Evolutionary conservation across 2,797 vertebrate species (phyloP), one percentile per base, ranked within the genome.

Genomic region (Nasua narica): DNA sequence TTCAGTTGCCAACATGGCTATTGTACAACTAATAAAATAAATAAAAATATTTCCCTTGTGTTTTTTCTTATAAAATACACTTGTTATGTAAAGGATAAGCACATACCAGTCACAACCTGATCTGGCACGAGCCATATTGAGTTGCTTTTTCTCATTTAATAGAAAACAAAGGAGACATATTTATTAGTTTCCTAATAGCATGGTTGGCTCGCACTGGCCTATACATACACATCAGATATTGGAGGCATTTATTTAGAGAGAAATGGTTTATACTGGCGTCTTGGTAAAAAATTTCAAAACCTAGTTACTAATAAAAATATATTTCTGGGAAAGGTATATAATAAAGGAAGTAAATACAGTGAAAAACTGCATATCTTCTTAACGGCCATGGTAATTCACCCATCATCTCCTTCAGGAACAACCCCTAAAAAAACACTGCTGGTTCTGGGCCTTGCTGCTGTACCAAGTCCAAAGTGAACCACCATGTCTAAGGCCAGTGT

Each of bases 1-100:
- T 98, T 98, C 94, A 91, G 94, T 98, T 98, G 98, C 98, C 98
- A 98, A 69, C 83, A 94, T 90, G 95, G 97, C 97, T 98, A 98
- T 95, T 96, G 95, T 98, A 85, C 94, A 98, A 96, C 97, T 98
- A 98, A 98, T 98, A 98, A 98, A 98, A 94, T 91, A 97, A 97
- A 94, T 91, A 98, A 97, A 98, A 97, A 97, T 98, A 98, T 96
- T 98, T 96, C 72, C 96, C 96, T 46, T 94, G 27, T 97, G 97
- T 74, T 96, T 97, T 96, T 98, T 98, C 98, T 96, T 97, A 95
- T 95, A 95, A 98, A 98, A 97, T 96, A 23, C 15, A 85, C 46
- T 94, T 98, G 96, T 89, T 94, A 97, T 83, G 52, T 98, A 97
- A 98, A 98, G 96, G 90, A 97, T 97, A 98, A 95, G 74, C 87